phyloP scores from a whole-genome alignment of 1,140 invertebrate genomes.

The Atta texana region DNA sequence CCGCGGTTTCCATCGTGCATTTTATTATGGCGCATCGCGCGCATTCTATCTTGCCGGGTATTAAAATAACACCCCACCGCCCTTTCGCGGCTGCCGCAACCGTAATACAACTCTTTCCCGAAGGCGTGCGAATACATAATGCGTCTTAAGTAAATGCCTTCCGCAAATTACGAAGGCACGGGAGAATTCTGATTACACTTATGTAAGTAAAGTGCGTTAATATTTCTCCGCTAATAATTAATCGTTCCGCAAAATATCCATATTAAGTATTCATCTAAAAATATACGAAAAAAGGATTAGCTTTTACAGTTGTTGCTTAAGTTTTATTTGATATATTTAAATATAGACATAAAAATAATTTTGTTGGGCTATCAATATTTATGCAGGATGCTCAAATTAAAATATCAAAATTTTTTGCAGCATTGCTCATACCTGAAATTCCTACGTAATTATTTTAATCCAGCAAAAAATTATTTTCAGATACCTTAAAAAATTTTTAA shows the following conservation, averaged over 20 bases:
- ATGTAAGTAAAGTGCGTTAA: neutral
- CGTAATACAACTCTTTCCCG: constrained; percentile 36
- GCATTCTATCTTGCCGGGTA: constrained; percentile 55
- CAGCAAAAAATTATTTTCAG: no score
- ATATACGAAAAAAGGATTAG: no score
- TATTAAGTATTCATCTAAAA: neutral
- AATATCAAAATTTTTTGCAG: no score
- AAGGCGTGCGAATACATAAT: constrained; percentile 37
- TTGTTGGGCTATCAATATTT: no score
- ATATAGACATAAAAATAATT: no score
- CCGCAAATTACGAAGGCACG: neutral
- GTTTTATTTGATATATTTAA: no score
- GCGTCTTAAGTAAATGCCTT: constrained; percentile 18
- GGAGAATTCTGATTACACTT: constrained; percentile 1
- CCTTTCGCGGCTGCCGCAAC: neutral
- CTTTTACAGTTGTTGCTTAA: no score
- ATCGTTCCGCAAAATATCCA: neutral
- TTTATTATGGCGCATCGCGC: constrained; percentile 62
- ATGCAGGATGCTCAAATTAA: no score
- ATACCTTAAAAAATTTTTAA: no score
- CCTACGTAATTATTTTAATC: no score
- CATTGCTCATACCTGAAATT: no score
- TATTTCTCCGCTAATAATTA: neutral
- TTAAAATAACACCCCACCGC: constrained; percentile 53
- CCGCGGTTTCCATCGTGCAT: constrained; percentile 58